These are phyloP conservation scores for Reticulitermes speratus DNA, from an alignment of 1,140 invertebrate genomes.

Conservation along the genomic window DNA sequence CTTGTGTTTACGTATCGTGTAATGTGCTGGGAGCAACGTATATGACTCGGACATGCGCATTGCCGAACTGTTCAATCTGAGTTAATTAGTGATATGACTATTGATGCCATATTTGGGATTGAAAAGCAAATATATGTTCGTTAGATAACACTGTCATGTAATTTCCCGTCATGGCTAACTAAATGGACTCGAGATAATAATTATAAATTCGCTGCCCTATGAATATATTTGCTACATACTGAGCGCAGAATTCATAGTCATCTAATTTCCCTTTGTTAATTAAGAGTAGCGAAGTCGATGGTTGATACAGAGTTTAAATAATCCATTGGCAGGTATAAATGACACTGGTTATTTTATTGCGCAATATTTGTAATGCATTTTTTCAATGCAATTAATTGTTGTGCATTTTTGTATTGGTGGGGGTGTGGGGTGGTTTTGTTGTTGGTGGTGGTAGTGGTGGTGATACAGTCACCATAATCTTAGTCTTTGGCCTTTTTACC, in stretches of 20 bases:
- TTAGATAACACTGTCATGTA: background rate
- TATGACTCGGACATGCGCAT: background rate
- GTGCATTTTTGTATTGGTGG: too few relatives aligned
- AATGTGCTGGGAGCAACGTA: background rate
- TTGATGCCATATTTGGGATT: background rate
- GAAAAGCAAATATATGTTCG: background rate
- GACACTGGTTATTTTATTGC: too few relatives aligned
- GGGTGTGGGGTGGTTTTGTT: too few relatives aligned
- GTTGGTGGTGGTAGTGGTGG: too few relatives aligned
- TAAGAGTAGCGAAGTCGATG: background rate
- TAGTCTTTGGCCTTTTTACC: too few relatives aligned
- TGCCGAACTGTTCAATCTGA: background rate
- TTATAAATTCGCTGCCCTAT: background rate
- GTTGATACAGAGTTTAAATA: too few relatives aligned
- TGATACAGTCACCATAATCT: too few relatives aligned
- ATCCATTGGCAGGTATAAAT: too few relatives aligned
- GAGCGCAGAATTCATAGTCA: background rate
- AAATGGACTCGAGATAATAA: background rate
- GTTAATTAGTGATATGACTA: background rate
- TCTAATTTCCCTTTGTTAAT: background rate
- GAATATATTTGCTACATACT: background rate
- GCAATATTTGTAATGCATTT: too few relatives aligned
- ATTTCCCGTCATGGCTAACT: background rate
- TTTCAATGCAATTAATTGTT: too few relatives aligned
- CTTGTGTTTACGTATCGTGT: too few relatives aligned